phyloP scores from a whole-genome alignment of 2,113 vertebrate genomes.

The Ceyx cyanopectus region DNA sequence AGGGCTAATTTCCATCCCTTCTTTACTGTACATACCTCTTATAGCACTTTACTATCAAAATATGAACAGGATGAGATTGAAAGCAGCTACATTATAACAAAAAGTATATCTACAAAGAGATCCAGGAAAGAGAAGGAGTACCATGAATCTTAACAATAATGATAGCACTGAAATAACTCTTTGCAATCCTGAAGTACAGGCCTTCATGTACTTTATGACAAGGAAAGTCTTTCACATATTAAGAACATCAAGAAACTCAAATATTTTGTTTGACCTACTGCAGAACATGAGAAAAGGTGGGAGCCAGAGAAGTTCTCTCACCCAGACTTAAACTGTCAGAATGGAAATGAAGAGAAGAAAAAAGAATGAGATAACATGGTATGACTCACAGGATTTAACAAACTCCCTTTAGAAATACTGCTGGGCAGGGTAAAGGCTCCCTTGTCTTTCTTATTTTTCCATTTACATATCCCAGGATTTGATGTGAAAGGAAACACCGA shows the following conservation, averaged over 20 bases:
- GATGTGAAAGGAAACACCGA: not conserved
- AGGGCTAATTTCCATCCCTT: not conserved
- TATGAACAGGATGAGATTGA: not conserved
- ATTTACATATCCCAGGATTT: conserved; percentile 14
- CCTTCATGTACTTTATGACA: not conserved
- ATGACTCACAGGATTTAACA: not conserved
- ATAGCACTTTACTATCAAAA: not conserved
- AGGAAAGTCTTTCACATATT: not conserved
- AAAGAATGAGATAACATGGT: not conserved
- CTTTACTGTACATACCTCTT: not conserved
- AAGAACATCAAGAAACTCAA: not conserved
- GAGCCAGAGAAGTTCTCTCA: not conserved
- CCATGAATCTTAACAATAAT: not conserved
- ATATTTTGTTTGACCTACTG: not conserved
- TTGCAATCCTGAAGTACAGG: not conserved
- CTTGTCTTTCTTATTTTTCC: conserved; percentile 16
- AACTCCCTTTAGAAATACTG: not conserved
- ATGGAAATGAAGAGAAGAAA: conserved; percentile 7
- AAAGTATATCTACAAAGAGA: not conserved
- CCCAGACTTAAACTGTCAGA: not conserved
- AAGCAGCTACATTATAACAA: not conserved
- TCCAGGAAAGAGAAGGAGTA: not conserved
- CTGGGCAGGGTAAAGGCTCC: not conserved
- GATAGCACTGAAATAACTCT: not conserved
- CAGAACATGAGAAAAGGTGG: not conserved